phyloP scores from a whole-genome alignment of 1,140 invertebrate genomes.

The Notospermus geniculatus region DNA sequence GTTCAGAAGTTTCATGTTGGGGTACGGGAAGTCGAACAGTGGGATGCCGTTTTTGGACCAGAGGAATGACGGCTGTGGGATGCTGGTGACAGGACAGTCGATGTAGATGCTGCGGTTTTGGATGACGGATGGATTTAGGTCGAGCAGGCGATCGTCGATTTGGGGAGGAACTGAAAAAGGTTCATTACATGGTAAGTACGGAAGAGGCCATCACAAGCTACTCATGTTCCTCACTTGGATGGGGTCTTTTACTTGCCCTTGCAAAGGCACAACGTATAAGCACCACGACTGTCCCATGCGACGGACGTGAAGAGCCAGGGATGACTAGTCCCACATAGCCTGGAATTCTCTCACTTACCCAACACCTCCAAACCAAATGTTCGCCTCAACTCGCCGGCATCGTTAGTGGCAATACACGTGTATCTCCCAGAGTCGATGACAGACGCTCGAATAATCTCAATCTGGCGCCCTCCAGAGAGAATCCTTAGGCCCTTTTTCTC shows the following conservation, averaged over 20 bases:
- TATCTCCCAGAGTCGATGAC: constrained; percentile 47
- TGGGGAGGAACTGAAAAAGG: constrained; percentile 54
- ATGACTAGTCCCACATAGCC: neutral
- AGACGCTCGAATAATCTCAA: constrained; percentile 34
- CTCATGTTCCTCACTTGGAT: too few relatives aligned
- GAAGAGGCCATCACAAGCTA: too few relatives aligned
- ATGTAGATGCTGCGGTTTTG: constrained; percentile 47
- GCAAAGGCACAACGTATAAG: too few relatives aligned
- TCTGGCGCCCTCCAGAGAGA: constrained; percentile 27
- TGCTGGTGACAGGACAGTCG: constrained; percentile 56
- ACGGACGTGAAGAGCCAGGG: too few relatives aligned
- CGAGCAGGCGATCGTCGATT: constrained; percentile 37
- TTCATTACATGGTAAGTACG: neutral
- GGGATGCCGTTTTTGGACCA: constrained; percentile 53
- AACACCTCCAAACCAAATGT: constrained; percentile 58
- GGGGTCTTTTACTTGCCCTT: too few relatives aligned
- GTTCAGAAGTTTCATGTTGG: constrained; percentile 22
- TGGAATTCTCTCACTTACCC: constrained; percentile 43
- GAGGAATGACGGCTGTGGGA: constrained; percentile 56
- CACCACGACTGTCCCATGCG: too few relatives aligned
- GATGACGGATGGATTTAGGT: constrained; percentile 31
- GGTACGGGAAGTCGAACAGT: constrained; percentile 42
- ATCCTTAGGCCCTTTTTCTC: constrained; percentile 26
- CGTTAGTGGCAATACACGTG: constrained; percentile 60
- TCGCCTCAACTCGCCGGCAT: constrained; percentile 57